Base-by-base conservation (phyloP, 1,140 invertebrate genomes). In the Musca domestica region DNA sequence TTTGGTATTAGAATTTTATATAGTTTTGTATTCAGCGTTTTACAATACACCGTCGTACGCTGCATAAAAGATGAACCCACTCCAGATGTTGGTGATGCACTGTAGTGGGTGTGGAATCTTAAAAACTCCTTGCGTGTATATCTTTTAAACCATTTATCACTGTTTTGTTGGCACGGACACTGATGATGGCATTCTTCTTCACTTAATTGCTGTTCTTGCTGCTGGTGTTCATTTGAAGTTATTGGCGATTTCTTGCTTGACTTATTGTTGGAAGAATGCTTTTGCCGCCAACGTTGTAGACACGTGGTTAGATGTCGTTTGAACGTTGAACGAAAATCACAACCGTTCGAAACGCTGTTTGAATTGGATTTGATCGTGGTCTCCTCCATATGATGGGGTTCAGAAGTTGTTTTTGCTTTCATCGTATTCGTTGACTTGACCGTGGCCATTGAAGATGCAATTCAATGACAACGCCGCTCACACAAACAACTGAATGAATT, bases 301-400 rank as follows among this genome's bases (percentile, higher is more conserved):
- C 76, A 78, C 76, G 76, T 78, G 76, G 76, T 76, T 65, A 78
- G 64, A 19, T 71, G 73, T 63, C 76, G 69, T 67, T 58, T 72
- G 34, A 78, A 70, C 67, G 71, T 72, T 72, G 68, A 72, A 61
- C n/a, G n/a, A n/a, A 78, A 70, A 27, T 71, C 67, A 56, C 68
- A 67, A 73, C 71, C 75, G 73, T 69, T 74, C 74, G 74, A 74
- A 72, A 76, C 73, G 75, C 76, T 77, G 71, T 74, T 71, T 52
- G 71, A 78, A 69, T 78, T 75, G 68, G 73, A 76, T 78, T 73
- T 76, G 72, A 76, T 70, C 71, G 74, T 61, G 14, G 52, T 27
- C 34, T 41, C 34, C 34, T 41, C 34, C 34, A 41, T 41, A 5
- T 41, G 34, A 7, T 41, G 34, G 2, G 34, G 6, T 41, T 41